phyloP scores from a whole-genome alignment of 92 coral and sea anemone species.

The Anthopleura xanthogrammica region DNA sequence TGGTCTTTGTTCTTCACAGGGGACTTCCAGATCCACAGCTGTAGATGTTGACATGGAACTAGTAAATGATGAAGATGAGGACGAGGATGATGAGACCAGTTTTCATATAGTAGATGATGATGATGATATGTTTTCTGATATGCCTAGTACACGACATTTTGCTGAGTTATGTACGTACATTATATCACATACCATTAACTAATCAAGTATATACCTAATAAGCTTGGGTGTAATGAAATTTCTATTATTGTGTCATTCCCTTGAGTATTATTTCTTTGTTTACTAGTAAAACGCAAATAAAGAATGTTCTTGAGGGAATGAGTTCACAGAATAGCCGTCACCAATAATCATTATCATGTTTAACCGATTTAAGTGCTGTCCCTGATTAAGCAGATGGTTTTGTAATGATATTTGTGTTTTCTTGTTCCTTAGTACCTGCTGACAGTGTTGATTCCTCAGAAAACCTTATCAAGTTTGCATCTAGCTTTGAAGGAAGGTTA shows the following conservation, averaged over 20 bases:
- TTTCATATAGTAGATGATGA: constrained; percentile 68
- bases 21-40: constrained; percentile 58
- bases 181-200: not conserved
- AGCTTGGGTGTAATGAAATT: not conserved
- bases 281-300: no score
- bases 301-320: no score
- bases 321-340: no score
- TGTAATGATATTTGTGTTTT: not conserved
- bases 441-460: constrained; percentile 76
- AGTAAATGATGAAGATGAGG: constrained; percentile 60
- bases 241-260: no score
- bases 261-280: no score
- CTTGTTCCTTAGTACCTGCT: constrained; percentile 56
- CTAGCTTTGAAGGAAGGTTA: constrained; percentile 96
- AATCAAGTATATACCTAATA: not conserved
- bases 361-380: no score
- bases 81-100: constrained; percentile 61
- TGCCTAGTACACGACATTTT: constrained; percentile 68
- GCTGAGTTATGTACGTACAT: constrained; percentile 70
- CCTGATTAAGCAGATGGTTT: no score
- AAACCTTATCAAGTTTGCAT: constrained; percentile 75
- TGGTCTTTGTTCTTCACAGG: constrained; percentile 22
- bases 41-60: constrained; percentile 79
- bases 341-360: no score
- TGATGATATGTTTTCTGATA: constrained; percentile 87